Conservation (phyloP, 2,888 invertebrate genomes). For the Eupithecia insigniata region DNA sequence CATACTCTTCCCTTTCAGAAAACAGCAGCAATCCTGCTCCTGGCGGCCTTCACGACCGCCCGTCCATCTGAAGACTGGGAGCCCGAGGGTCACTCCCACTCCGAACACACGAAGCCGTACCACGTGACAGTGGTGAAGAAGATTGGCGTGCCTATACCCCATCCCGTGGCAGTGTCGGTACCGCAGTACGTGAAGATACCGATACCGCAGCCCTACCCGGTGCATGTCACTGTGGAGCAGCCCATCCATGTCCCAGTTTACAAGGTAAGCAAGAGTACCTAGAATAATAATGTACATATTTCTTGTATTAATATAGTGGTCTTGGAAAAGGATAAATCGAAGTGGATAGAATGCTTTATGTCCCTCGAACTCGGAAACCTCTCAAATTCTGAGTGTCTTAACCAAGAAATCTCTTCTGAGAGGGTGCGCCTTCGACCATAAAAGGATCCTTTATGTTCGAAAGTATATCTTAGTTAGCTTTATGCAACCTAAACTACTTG, state of each 20-base stretch:
- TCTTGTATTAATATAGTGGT: too few species aligned
- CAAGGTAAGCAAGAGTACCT: slow-evolving; percentile 74
- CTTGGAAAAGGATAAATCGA: too few species aligned
- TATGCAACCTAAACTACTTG: background rate
- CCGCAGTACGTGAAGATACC: slow-evolving; percentile 88
- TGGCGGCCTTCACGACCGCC: slow-evolving; percentile 63
- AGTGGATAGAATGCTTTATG: too few species aligned
- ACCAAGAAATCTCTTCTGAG: too few species aligned
- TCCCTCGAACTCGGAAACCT: too few species aligned
- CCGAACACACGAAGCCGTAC: slow-evolving; percentile 88
- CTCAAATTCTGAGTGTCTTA: too few species aligned
- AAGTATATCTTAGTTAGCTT: too few species aligned
- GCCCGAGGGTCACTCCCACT: slow-evolving; percentile 85
- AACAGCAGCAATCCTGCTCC: slow-evolving; percentile 72
- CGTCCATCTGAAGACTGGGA: slow-evolving; percentile 78
- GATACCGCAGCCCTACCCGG: slow-evolving; percentile 90
- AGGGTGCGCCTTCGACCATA: too few species aligned
- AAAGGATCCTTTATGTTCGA: too few species aligned
- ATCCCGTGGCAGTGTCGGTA: slow-evolving; percentile 88
- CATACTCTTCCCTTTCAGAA: slow-evolving; percentile 60
- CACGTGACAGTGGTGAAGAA: slow-evolving; percentile 89
- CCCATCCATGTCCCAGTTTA: slow-evolving; percentile 89
- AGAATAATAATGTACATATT: background rate
- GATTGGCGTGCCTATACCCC: slow-evolving; percentile 89
- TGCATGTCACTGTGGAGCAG: slow-evolving; percentile 88